Percentiles rank a stretch among this genome's conserved stretches.
Evolutionary conservation across 2,797 vertebrate species (phyloP).

Genomic region (Neosilurus mollespiculum): DNA sequence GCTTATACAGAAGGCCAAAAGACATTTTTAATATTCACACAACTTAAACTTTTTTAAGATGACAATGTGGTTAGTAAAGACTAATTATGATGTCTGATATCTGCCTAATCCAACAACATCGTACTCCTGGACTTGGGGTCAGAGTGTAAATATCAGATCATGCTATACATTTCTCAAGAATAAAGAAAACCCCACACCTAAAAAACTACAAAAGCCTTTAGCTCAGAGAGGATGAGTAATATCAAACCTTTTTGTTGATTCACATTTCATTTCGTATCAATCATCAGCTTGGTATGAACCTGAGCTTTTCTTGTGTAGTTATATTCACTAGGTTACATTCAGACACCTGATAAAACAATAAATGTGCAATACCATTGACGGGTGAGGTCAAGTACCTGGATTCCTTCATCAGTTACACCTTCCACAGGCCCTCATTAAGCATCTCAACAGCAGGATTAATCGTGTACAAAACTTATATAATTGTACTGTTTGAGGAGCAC

Average conservation of each 20-base stretch:
- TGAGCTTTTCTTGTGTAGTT: not conserved
- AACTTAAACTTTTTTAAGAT: not conserved
- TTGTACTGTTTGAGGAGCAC: not conserved
- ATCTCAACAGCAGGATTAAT: not conserved
- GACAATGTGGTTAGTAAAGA: not conserved
- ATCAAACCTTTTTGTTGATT: not conserved
- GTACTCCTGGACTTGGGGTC: not conserved
- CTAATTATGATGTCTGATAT: not conserved
- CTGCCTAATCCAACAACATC: not conserved
- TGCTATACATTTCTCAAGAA: not conserved
- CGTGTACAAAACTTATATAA: not conserved
- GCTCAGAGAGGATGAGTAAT: not conserved
- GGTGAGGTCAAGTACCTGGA: not conserved
- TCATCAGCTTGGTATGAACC: not conserved
- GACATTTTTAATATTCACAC: not conserved
- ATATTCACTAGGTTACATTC: constrained; percentile 3
- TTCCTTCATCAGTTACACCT: not conserved
- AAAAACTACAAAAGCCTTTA: not conserved
- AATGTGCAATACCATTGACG: not conserved
- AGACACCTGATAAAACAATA: not conserved
- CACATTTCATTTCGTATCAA: not conserved
- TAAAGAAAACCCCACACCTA: not conserved
- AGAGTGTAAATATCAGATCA: not conserved
- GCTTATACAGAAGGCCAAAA: not conserved
- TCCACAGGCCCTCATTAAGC: not conserved